Evolutionary conservation across 1,140 invertebrate genomes (phyloP).

Genomic region (Episyrphus balteatus): DNA sequence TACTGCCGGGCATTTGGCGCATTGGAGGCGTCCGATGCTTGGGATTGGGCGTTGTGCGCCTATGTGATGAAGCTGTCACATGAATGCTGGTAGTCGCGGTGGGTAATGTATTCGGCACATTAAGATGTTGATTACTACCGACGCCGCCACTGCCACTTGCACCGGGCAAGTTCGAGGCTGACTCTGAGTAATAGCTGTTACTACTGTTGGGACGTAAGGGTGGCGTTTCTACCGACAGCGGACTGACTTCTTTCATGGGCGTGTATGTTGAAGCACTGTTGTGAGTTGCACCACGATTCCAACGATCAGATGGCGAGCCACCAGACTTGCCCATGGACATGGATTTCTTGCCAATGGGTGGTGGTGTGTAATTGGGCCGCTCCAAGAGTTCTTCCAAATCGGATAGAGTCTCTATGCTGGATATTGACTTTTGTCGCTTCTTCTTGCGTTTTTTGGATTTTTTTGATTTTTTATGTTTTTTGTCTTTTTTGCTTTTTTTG

Average conservation of each 20-base stretch:
- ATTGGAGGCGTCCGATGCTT: conserved; percentile 22
- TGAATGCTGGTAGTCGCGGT: conserved; percentile 13
- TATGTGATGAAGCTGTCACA: conserved; percentile 29
- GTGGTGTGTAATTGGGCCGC: conserved; percentile 25
- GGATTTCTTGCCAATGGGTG: conserved; percentile 10
- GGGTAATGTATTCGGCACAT: too few relatives aligned
- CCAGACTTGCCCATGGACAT: conserved; percentile 13
- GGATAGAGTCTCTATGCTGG: conserved; percentile 49
- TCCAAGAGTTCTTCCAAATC: conserved; percentile 42
- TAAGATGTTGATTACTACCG: neutral
- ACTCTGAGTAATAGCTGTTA: conserved; percentile 11
- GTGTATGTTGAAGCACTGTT: conserved; percentile 35
- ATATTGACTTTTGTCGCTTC: conserved; percentile 48
- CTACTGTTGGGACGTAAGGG: conserved; percentile 24
- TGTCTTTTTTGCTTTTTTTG: conserved; percentile 57
- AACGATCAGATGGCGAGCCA: conserved; percentile 12
- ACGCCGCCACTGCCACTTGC: too few relatives aligned
- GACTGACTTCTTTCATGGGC: conserved; percentile 38
- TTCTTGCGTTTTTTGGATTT: conserved; percentile 59
- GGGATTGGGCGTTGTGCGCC: conserved; percentile 11
- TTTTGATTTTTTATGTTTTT: conserved; percentile 43
- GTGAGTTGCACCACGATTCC: conserved; percentile 10
- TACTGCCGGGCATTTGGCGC: conserved; percentile 5
- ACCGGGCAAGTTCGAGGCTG: neutral
- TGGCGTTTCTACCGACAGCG: conserved; percentile 49